Percentiles rank a stretch among this genome's conserved stretches.
These are phyloP conservation scores for Eulemur macaco DNA, from an alignment of 2,113 vertebrate genomes.

Conservation along the genomic window DNA sequence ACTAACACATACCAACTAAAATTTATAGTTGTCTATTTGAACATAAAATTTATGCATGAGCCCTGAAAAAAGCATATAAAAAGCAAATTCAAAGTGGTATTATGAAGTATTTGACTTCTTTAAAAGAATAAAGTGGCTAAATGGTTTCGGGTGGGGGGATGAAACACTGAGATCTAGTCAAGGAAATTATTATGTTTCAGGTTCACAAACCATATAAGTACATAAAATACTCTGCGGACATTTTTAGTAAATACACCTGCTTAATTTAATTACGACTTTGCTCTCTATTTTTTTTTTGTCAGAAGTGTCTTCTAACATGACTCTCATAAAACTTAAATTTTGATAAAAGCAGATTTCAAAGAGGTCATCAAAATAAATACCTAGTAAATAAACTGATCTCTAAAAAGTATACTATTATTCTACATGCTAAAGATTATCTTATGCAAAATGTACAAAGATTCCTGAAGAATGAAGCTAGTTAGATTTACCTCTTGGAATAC, in stretches of 20 bases:
- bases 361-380: background rate
- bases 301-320: background rate
- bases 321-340: background rate
- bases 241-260: background rate
- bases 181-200: background rate
- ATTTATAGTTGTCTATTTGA: background rate
- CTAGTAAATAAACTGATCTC: background rate
- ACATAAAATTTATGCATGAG: background rate
- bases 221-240: background rate
- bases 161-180: background rate
- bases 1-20: background rate
- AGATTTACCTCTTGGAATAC: background rate
- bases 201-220: background rate
- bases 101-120: background rate
- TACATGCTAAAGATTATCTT: background rate
- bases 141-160: background rate
- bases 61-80: background rate
- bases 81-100: constrained; percentile 1
- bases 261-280: background rate
- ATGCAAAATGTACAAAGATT: background rate
- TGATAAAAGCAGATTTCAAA: background rate
- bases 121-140: constrained; percentile 20
- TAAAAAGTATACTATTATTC: background rate
- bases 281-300: background rate
- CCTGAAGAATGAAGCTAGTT: background rate